A percentile compares a stretch with the other conserved stretches of the same genome.
phyloP scores from a whole-genome alignment of 2,113 vertebrate species.

The Myrmophylax atrothorax region DNA sequence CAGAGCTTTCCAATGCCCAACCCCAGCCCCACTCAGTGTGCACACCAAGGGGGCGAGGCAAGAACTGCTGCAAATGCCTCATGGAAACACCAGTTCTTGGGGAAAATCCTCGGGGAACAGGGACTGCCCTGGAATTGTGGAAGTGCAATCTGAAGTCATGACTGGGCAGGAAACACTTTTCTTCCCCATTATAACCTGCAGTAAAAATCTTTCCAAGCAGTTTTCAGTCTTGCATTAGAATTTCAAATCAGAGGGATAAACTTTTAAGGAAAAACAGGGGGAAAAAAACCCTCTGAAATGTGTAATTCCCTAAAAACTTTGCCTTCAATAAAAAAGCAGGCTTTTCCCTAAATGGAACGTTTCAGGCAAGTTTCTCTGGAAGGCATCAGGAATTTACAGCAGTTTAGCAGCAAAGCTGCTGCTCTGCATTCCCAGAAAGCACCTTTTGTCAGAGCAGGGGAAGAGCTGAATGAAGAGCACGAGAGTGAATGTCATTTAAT shows the following conservation, averaged over 20 bases:
- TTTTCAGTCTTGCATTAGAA: neutral
- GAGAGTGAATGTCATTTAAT: neutral
- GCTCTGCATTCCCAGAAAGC: neutral
- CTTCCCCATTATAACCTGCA: neutral
- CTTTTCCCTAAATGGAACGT: neutral
- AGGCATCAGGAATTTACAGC: neutral
- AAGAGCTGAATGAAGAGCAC: neutral
- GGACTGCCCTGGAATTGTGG: neutral
- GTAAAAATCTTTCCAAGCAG: neutral
- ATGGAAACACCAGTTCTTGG: neutral
- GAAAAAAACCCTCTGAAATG: neutral
- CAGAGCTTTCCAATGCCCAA: neutral
- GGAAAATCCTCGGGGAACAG: neutral
- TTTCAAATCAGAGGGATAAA: neutral
- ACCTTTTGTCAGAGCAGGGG: conserved; percentile 32
- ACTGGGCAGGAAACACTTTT: neutral
- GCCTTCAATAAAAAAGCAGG: neutral
- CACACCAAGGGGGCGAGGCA: neutral
- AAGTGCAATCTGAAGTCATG: neutral
- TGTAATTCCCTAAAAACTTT: neutral
- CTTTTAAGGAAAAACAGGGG: neutral
- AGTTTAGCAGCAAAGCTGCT: neutral
- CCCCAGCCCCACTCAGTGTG: accelerated
- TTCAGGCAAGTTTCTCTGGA: neutral
- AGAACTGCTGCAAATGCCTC: neutral